Conservation (phyloP, 64 coral and sea anemone genomes). For the Actinia tenebrosa region DNA sequence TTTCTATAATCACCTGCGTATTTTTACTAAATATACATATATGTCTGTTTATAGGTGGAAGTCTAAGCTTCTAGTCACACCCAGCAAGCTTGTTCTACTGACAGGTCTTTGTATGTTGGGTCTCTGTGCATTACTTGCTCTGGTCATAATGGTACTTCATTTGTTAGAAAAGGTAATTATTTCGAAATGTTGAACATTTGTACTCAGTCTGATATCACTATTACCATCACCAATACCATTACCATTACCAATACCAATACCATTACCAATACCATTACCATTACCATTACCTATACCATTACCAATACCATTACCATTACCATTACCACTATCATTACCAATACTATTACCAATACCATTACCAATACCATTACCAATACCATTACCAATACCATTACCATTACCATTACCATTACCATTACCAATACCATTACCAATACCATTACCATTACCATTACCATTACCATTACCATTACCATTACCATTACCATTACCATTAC, state of each 20-base stretch:
- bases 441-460: neutral
- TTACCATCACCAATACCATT: neutral
- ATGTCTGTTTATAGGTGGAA: constrained; percentile 63
- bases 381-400: no score
- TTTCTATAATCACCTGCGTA: no score
- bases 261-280: no score
- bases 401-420: neutral
- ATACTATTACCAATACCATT: no score
- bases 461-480: no score
- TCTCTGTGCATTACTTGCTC: constrained; percentile 73
- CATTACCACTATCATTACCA: no score
- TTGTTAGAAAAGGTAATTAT: constrained; percentile 84
- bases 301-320: no score
- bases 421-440: neutral
- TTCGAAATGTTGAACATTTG: no score
- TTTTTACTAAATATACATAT: no score
- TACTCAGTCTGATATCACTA: neutral
- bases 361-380: neutral
- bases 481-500: neutral
- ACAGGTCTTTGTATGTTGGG: constrained; percentile 75
- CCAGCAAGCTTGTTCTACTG: constrained; percentile 85
- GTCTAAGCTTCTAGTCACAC: constrained; percentile 78
- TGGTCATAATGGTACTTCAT: constrained; percentile 73
- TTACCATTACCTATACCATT: no score
- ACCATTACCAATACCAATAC: neutral